A percentile compares a stretch with the other conserved stretches of the same genome.
Evolutionary conservation across 2,797 vertebrate species (phyloP).

Genomic region (Enteromius thamalakanensis): DNA sequence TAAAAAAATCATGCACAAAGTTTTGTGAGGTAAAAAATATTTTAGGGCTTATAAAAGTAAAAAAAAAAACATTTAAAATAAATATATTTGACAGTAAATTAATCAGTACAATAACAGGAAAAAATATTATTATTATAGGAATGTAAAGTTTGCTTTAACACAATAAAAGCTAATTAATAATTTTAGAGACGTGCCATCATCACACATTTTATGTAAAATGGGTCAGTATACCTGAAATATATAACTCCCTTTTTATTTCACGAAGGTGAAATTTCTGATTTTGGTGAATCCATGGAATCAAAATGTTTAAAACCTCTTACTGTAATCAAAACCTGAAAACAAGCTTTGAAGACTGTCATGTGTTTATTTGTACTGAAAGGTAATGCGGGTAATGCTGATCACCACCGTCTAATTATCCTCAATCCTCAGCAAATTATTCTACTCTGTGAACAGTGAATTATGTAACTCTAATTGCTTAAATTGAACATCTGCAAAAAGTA

Average conservation of each 20-base stretch:
- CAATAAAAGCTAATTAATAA: background rate
- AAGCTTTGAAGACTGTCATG: background rate
- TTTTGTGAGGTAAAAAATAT: background rate
- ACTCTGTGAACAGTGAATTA: background rate
- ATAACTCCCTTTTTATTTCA: background rate
- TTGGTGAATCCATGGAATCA: background rate
- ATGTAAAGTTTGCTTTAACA: background rate
- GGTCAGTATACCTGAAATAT: background rate
- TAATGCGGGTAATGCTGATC: background rate
- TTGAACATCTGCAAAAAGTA: background rate
- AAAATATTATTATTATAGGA: too few relatives aligned
- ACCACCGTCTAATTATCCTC: conserved; percentile 1
- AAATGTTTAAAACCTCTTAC: background rate
- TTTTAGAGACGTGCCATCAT: background rate
- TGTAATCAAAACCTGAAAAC: background rate
- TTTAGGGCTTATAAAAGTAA: background rate
- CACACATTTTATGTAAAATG: background rate
- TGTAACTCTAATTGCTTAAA: background rate
- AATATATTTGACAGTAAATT: background rate
- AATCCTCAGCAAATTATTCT: background rate
- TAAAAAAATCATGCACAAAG: background rate
- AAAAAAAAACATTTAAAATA: too few relatives aligned
- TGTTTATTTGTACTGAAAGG: background rate
- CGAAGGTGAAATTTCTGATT: too few relatives aligned
- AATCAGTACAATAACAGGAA: background rate